These are phyloP conservation scores for Xiphydria camelus DNA, from an alignment of 2,888 invertebrate genomes.

Conservation along the genomic window DNA sequence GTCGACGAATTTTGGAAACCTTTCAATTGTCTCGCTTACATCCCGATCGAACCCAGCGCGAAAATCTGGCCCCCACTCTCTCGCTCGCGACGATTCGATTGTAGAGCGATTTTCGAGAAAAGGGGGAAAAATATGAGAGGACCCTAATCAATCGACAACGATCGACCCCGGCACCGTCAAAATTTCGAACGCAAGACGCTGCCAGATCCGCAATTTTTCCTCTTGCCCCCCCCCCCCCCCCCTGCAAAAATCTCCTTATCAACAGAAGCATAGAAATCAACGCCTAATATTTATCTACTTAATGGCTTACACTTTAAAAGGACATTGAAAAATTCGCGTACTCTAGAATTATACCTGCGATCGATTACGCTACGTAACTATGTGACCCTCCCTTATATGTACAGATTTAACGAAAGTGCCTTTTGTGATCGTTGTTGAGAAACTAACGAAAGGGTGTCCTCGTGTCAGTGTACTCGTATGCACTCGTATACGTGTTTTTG, in stretches of 20 bases:
- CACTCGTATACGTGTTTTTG: background rate
- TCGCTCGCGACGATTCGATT: too few relatives aligned
- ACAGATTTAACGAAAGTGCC: constrained; percentile 32
- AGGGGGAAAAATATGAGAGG: constrained; percentile 5
- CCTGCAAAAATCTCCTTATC: constrained; percentile 27
- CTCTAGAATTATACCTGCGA: constrained; percentile 48
- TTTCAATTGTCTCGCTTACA: too few relatives aligned
- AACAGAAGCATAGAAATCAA: constrained; percentile 52
- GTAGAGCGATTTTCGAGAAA: constrained; percentile 8
- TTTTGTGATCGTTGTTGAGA: constrained; percentile 49
- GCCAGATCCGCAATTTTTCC: constrained; percentile 20
- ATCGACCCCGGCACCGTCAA: constrained; percentile 37
- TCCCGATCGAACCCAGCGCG: too few relatives aligned
- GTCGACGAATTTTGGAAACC: constrained; percentile 1
- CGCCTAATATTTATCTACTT: constrained; percentile 47
- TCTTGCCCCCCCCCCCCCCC: constrained; percentile 15
- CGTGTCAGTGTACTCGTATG: too few relatives aligned
- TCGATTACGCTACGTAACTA: constrained; percentile 40
- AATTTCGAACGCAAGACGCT: constrained; percentile 43
- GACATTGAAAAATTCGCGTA: constrained; percentile 56
- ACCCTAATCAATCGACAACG: background rate
- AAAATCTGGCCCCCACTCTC: too few relatives aligned
- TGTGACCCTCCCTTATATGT: constrained; percentile 12
- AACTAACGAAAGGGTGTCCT: constrained; percentile 43
- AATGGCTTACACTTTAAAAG: constrained; percentile 53